Evolutionary conservation across 2,797 vertebrate species (phyloP).

Genomic region (Sciurus carolinensis): DNA sequence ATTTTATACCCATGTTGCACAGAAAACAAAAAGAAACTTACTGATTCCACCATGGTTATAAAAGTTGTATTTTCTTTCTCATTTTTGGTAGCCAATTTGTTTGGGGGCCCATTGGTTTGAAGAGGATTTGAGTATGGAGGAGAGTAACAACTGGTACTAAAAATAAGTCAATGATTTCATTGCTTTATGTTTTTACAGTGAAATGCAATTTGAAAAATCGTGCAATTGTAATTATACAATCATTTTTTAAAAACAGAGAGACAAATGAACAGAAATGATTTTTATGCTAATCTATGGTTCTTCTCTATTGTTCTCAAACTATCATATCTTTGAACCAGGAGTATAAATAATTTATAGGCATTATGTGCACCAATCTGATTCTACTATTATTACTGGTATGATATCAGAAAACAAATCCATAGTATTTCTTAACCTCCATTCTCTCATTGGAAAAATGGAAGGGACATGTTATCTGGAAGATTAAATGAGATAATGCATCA

Average conservation of each 20-base stretch:
- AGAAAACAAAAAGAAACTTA: background rate
- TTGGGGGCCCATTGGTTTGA: background rate
- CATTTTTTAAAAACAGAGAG: background rate
- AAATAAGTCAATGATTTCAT: background rate
- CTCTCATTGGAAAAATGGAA: background rate
- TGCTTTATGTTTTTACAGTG: conserved; percentile 38
- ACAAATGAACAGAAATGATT: background rate
- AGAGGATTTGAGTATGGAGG: background rate
- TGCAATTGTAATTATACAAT: background rate
- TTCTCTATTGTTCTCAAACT: background rate
- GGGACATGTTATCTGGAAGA: background rate
- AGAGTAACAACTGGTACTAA: background rate
- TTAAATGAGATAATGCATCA: background rate
- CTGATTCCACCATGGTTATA: background rate
- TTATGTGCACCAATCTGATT: background rate
- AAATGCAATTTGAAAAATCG: background rate
- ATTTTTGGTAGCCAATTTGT: conserved; percentile 5
- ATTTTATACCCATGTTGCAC: background rate
- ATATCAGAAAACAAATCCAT: background rate
- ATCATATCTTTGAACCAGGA: background rate
- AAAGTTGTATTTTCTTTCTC: background rate
- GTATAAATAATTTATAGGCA: background rate
- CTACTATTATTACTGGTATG: background rate
- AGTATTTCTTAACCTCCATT: background rate
- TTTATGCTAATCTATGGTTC: background rate